Conservation (phyloP, 2,888 invertebrate genomes). For the Hirtodrosophila confusa region DNA sequence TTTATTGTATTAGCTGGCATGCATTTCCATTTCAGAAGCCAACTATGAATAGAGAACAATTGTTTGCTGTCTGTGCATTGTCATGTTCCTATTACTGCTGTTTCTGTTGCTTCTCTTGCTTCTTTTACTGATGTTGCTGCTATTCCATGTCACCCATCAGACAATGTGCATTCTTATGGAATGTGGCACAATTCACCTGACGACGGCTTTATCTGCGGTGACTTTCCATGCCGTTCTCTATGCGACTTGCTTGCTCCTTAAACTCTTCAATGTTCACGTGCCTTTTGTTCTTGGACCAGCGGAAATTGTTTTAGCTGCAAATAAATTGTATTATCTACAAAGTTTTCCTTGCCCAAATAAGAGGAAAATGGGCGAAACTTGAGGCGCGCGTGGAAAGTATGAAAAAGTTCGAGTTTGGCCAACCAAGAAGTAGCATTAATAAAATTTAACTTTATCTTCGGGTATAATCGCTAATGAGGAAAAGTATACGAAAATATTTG, state of each 20-base stretch:
- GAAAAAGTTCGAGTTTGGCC: constrained; percentile 21
- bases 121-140: not conserved
- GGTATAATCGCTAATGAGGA: constrained; percentile 22
- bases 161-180: constrained; percentile 40
- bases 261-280: constrained; percentile 26
- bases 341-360: constrained; percentile 31
- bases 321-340: constrained; percentile 62
- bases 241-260: constrained; percentile 22
- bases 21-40: constrained; percentile 62
- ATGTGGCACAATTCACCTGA: constrained; percentile 49
- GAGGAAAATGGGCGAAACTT: constrained; percentile 12
- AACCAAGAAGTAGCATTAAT: constrained; percentile 25
- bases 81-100: constrained; percentile 10
- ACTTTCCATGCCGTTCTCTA: constrained; percentile 34
- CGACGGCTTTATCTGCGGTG: constrained; percentile 7
- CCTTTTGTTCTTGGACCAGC: constrained; percentile 35
- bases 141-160: constrained; percentile 31
- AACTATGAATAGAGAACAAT: constrained; percentile 50
- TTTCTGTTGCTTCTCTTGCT: not conserved
- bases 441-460: constrained; percentile 31
- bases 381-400: constrained; percentile 14
- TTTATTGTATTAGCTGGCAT: constrained; percentile 60
- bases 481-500: constrained; percentile 15
- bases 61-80: constrained; percentile 40
- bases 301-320: constrained; percentile 67